A percentile compares a stretch with the other conserved stretches of the same genome.
Evolutionary conservation across 2,797 vertebrate genomes (phyloP).

Genomic region (Peromyscus nudipes): DNA sequence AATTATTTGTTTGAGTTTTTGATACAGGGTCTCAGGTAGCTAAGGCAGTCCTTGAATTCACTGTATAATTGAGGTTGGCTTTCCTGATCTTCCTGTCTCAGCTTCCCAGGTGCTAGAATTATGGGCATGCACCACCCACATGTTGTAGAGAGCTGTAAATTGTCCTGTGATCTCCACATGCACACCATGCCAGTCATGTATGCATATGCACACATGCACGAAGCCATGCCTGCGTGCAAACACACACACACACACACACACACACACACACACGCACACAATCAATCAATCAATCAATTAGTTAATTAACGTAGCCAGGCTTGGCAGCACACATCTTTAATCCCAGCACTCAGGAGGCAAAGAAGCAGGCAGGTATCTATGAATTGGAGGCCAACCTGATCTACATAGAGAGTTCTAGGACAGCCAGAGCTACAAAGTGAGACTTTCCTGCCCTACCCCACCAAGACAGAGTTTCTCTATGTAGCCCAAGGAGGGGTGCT

Average conservation of each 20-base stretch:
- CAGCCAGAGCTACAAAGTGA: not conserved
- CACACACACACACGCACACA: not conserved
- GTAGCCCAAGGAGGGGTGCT: no score
- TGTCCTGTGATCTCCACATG: not conserved
- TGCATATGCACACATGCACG: no score
- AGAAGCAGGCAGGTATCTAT: not conserved
- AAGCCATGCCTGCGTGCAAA: not conserved
- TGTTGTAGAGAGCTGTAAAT: not conserved
- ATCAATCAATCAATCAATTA: not conserved
- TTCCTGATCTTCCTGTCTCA: not conserved
- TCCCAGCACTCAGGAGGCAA: not conserved
- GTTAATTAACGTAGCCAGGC: not conserved
- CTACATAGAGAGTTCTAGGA: not conserved
- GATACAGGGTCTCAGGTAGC: not conserved
- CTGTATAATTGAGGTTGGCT: not conserved
- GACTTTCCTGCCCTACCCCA: not conserved
- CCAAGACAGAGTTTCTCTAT: not conserved
- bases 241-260: no score
- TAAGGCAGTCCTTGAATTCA: not conserved
- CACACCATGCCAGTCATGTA: not conserved
- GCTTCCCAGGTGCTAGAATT: not conserved
- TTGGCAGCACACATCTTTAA: not conserved
- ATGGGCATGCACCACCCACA: no score
- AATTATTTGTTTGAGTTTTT: not conserved
- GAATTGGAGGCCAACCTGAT: not conserved